Evolutionary conservation across 2,113 vertebrate species (phyloP), one percentile per base, ranked within the genome.

Genomic region (Monopterus albus): DNA sequence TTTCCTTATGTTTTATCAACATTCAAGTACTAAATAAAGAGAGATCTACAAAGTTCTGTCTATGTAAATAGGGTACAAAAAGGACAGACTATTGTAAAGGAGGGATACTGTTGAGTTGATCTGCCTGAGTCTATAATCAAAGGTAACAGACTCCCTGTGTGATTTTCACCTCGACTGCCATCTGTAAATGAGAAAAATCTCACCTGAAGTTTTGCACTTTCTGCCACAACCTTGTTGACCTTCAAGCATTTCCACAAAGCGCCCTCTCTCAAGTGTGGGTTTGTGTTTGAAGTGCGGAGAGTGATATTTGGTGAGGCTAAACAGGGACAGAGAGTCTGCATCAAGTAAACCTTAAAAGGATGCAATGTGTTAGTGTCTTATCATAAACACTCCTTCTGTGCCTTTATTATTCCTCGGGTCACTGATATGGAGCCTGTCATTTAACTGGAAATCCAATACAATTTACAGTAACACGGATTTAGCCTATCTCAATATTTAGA

Each of bases 381-480:
- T 87, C 84, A 74, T 81, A 87, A 86, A 86, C 70, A 39, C 51
- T 70, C 86, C 78, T 40, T 80, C 81, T 87, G 80, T 43, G 55
- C 62, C 72, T 56, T 75, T 51, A 79, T 76, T 75, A 62, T 62
- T 84, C 69, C 76, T 51, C 20, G 0, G 9, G 55, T 75, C 28
- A 1, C 15, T 66, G 64, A 75, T 72, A 68, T 20, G 7, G 51
- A 82, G 65, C 60, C 56, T 39, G 50, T 42, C 56, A 76, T 71
- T 76, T 66, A 70, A 76, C 64, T 61, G 29, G 26, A 42, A 78
- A 72, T 40, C 3, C 17, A 66, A 79, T 42, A 25, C 2, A 36
- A 55, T 78, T 72, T 66, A 69, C 77, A 71, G 75, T 74, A 35
- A 58, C 65, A 78, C 23, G 12, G 28, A 71, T 36, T 67, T 28